A percentile compares a stretch with the other conserved stretches of the same genome.
phyloP scores from a whole-genome alignment of 2,113 vertebrate genomes.

The Merops nubicus region DNA sequence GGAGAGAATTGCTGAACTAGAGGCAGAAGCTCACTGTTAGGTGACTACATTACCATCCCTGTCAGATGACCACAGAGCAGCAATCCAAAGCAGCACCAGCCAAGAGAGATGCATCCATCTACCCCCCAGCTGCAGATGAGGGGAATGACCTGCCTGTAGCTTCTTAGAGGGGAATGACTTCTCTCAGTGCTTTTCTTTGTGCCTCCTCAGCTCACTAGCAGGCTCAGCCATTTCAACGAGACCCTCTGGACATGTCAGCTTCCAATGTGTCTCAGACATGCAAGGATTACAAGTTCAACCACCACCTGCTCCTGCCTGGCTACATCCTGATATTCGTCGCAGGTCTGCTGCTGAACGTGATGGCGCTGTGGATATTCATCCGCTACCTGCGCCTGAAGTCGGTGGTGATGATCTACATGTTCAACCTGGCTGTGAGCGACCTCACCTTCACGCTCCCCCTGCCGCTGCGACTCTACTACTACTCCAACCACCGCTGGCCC shows the following conservation, averaged over 20 bases:
- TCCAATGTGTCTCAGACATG: neutral
- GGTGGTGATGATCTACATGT: slow-evolving; percentile 83
- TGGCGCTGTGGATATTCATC: slow-evolving; percentile 78
- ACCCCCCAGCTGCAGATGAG: neutral
- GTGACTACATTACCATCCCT: neutral
- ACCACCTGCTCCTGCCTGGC: slow-evolving; percentile 74
- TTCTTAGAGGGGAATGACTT: neutral
- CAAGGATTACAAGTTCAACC: slow-evolving; percentile 62
- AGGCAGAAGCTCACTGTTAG: neutral
- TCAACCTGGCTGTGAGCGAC: slow-evolving; percentile 82
- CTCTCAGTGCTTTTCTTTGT: neutral
- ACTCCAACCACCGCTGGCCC: slow-evolving; percentile 76
- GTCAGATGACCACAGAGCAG: neutral
- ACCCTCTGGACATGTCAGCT: slow-evolving; percentile 19
- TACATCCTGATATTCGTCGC: slow-evolving; percentile 73
- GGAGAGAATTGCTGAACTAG: neutral
- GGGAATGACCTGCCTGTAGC: neutral
- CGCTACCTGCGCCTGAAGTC: slow-evolving; percentile 73
- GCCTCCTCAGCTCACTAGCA: neutral
- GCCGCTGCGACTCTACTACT: slow-evolving; percentile 81
- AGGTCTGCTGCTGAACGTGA: slow-evolving; percentile 71
- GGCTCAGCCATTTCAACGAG: neutral
- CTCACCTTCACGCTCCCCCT: slow-evolving; percentile 81
- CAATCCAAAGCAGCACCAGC: neutral
- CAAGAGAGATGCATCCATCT: neutral